Conservation (phyloP, 2,888 invertebrate species). For the Tholera decimalis region DNA sequence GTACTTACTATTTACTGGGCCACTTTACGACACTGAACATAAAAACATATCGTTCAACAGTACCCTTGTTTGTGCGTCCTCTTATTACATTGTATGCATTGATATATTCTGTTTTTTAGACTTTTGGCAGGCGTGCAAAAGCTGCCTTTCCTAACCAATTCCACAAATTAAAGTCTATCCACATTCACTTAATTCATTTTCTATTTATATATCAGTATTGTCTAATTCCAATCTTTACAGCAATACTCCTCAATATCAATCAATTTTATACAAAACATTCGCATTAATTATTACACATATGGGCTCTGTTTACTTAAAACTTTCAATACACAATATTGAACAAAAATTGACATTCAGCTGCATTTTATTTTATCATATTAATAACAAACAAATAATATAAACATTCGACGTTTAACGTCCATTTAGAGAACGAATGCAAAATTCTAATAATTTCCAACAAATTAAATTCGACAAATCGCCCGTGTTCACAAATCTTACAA, state of each 20-base stretch:
- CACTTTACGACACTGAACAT: conserved; percentile 30
- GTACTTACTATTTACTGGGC: conserved; percentile 32
- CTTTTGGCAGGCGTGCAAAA: conserved; percentile 17
- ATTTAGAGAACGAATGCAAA: conserved; percentile 45
- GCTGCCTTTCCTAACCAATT: conserved; percentile 24
- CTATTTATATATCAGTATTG: conserved; percentile 67
- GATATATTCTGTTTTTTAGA: conserved; percentile 2
- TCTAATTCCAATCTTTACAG: conserved; percentile 66
- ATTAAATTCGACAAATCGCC: conserved; percentile 63
- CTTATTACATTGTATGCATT: conserved; percentile 2
- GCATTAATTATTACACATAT: conserved; percentile 46
- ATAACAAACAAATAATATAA: conserved; percentile 40
- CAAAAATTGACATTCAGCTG: conserved; percentile 48
- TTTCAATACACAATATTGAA: conserved; percentile 35
- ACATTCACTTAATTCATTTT: conserved; percentile 39
- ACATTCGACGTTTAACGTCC: conserved; percentile 61
- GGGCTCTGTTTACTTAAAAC: conserved; percentile 45
- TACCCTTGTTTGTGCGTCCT: conserved; percentile 25
- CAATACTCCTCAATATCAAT: conserved; percentile 59
- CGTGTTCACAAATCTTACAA: conserved; percentile 57
- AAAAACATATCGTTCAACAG: conserved; percentile 49
- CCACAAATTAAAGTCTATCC: conserved; percentile 30
- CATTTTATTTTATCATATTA: conserved; percentile 38
- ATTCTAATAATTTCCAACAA: conserved; percentile 54
- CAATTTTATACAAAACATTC: conserved; percentile 53